A percentile compares a stretch with the other conserved stretches of the same genome.
phyloP scores from a whole-genome alignment of 2,797 vertebrate genomes.

The Tangara arthus region DNA sequence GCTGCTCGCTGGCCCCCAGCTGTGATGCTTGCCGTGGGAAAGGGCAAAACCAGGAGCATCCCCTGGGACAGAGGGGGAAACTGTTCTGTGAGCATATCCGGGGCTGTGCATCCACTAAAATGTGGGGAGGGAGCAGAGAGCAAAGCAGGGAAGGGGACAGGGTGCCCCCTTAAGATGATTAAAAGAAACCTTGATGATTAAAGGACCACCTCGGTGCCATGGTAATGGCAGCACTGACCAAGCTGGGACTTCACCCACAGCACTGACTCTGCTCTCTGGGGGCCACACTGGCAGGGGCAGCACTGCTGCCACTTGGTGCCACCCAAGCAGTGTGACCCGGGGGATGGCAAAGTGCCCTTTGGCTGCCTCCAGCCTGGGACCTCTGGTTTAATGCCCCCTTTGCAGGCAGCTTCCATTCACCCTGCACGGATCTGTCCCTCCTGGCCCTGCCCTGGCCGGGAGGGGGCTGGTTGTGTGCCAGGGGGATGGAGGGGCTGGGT shows the following conservation, averaged over 20 bases:
- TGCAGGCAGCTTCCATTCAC: not conserved
- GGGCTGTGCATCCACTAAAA: not conserved
- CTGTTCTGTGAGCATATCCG: accelerated
- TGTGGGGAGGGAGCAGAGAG: not conserved
- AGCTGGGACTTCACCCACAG: not conserved
- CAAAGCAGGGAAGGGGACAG: not conserved
- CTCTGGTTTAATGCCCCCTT: not conserved
- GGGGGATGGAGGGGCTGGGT: not conserved
- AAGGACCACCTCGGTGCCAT: not conserved
- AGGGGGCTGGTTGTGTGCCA: not conserved
- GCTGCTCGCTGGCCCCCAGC: not conserved
- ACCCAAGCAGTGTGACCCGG: not conserved
- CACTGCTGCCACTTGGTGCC: not conserved
- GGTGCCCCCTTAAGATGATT: not conserved
- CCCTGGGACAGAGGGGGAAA: not conserved
- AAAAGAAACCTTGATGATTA: accelerated
- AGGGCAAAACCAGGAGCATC: not conserved
- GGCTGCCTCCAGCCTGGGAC: not conserved
- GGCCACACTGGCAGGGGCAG: not conserved
- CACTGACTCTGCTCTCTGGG: not conserved
- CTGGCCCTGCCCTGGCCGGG: not conserved
- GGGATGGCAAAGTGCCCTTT: not conserved
- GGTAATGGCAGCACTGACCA: not conserved
- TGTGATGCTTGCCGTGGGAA: not conserved
- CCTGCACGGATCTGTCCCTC: accelerated